phyloP scores from a whole-genome alignment of 1,140 invertebrate genomes.

The Frieseomelitta varia region DNA sequence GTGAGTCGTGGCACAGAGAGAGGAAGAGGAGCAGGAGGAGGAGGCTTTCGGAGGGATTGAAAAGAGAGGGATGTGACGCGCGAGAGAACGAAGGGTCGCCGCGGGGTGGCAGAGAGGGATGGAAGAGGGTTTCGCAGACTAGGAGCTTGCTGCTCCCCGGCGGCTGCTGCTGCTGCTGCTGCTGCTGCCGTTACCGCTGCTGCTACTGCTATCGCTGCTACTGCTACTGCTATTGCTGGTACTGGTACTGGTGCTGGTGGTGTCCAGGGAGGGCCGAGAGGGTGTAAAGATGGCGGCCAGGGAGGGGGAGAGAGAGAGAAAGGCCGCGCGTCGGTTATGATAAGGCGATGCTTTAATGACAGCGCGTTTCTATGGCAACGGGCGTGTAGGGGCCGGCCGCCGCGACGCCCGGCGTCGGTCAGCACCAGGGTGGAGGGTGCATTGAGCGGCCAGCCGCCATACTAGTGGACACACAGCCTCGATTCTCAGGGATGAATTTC shows the following conservation, averaged over 20 bases:
- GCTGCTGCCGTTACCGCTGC: no score
- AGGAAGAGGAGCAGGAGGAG: neutral
- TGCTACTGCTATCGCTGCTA: no score
- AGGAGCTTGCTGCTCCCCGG: constrained; percentile 54
- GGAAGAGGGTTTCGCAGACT: constrained; percentile 67
- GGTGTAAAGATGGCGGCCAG: constrained; percentile 80
- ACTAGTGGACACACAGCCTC: constrained; percentile 79
- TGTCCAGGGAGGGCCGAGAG: constrained; percentile 60
- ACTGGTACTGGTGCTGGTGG: neutral
- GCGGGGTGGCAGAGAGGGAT: neutral
- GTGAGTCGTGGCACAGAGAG: neutral
- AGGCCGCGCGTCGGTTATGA: constrained; percentile 81
- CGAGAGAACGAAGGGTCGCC: constrained; percentile 46
- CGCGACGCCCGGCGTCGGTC: constrained; percentile 81
- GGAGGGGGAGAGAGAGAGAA: constrained; percentile 69
- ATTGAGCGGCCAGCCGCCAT: constrained; percentile 77
- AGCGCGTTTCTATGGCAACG: constrained; percentile 80
- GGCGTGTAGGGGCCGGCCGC: constrained; percentile 79
- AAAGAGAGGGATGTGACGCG: constrained; percentile 54
- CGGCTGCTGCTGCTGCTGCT: constrained; percentile 20
- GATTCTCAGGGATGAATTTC: constrained; percentile 78
- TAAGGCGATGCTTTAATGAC: constrained; percentile 83
- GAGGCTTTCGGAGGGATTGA: constrained; percentile 26
- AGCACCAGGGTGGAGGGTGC: constrained; percentile 70
- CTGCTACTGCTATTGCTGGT: no score